Conservation (phyloP, 1,140 invertebrate species). For the Condylostylus longicornis region DNA sequence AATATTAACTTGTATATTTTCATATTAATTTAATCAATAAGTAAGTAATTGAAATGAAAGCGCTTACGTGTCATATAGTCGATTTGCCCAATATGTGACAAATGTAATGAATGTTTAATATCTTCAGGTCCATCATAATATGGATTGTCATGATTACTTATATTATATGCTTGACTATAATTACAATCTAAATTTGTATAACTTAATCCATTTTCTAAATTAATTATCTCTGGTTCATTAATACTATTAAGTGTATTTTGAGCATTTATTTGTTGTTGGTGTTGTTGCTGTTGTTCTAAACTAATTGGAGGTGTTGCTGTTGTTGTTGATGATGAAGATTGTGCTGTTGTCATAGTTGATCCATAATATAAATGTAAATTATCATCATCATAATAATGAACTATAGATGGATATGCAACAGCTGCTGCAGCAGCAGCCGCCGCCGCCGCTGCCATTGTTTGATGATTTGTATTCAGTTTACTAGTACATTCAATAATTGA, state of each 20-base stretch:
- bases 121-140: too few species aligned
- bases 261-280: constrained; percentile 30
- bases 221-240: constrained; percentile 50
- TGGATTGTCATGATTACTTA: too few species aligned
- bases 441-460: constrained; percentile 12
- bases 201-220: constrained; percentile 67
- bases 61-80: too few species aligned
- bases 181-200: constrained; percentile 78
- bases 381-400: constrained; percentile 28
- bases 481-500: too few species aligned
- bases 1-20: too few species aligned
- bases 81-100: too few species aligned
- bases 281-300: constrained; percentile 25
- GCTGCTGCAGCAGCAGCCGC: constrained; percentile 4
- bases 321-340: constrained; percentile 23
- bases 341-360: constrained; percentile 21
- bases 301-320: constrained; percentile 32
- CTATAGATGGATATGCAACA: constrained; percentile 23
- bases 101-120: too few species aligned
- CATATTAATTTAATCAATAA: too few species aligned
- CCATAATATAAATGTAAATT: constrained; percentile 27
- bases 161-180: constrained; percentile 20
- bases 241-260: constrained; percentile 14
- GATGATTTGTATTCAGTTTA: too few species aligned
- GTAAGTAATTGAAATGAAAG: too few species aligned